A percentile compares a stretch with the other conserved stretches of the same genome.
These are phyloP conservation scores for Poecile atricapillus DNA, from an alignment of 2,113 vertebrate genomes.

Conservation along the genomic window DNA sequence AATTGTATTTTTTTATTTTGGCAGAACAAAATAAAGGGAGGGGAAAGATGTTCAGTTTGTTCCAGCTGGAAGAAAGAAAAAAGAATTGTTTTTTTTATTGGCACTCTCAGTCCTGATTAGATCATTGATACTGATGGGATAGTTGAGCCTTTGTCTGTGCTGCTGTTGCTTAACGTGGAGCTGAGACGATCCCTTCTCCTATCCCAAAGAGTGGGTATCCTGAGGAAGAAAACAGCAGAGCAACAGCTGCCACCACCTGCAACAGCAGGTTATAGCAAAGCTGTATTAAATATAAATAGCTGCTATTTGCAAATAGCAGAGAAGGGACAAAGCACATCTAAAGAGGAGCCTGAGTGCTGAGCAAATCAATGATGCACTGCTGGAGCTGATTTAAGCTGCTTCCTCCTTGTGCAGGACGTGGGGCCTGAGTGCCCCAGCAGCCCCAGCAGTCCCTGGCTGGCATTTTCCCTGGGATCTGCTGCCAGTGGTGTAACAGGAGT, in stretches of 20 bases:
- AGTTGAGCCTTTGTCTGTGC: neutral
- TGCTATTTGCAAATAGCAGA: neutral
- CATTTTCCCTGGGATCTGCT: accelerated
- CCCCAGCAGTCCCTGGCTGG: accelerated
- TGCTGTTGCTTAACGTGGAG: neutral
- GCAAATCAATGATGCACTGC: neutral
- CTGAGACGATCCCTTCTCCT: neutral
- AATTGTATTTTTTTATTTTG: neutral
- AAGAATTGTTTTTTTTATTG: neutral
- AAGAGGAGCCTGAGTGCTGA: neutral
- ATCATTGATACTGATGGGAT: neutral
- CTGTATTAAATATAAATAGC: no score
- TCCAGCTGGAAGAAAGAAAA: neutral
- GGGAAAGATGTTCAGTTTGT: neutral
- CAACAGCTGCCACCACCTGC: neutral
- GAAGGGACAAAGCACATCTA: neutral
- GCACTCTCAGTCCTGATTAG: neutral
- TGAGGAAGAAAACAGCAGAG: neutral
- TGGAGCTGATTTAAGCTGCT: accelerated
- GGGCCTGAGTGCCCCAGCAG: neutral
- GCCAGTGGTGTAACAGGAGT: accelerated
- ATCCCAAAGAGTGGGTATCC: neutral
- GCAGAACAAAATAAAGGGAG: neutral
- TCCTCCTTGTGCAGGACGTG: accelerated
- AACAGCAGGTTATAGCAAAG: no score